Evolutionary conservation across 2,113 vertebrate species (phyloP).

Genomic region (Leptocoma aspasia): DNA sequence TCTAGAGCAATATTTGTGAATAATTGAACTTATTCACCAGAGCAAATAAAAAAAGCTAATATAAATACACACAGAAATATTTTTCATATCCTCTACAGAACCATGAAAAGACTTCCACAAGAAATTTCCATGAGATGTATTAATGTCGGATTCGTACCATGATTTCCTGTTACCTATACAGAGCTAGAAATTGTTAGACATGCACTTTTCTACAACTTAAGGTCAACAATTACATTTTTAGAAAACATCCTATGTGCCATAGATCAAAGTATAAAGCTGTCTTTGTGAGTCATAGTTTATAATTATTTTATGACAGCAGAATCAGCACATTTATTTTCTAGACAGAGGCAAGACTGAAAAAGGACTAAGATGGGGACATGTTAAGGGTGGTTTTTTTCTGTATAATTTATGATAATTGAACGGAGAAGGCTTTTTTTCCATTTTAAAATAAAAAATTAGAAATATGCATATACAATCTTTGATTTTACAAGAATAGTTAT

Average conservation of each 20-base stretch:
- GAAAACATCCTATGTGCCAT: not conserved
- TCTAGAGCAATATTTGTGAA: not conserved
- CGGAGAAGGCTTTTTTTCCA: not conserved
- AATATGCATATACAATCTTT: not conserved
- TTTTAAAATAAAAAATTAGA: not conserved
- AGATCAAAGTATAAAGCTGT: not conserved
- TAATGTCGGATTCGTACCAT: not conserved
- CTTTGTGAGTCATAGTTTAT: not conserved
- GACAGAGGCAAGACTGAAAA: not conserved
- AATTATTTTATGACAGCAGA: not conserved
- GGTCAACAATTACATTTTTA: not conserved
- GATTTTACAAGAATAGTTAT: not conserved
- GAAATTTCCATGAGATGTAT: not conserved
- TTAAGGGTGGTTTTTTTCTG: not conserved
- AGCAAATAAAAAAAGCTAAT: not conserved
- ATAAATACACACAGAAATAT: not conserved
- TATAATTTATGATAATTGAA: not conserved
- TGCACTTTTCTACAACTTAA: not conserved
- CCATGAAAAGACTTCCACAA: not conserved
- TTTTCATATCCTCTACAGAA: not conserved
- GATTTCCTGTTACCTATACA: not conserved
- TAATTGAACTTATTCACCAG: not conserved
- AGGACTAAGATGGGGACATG: not conserved
- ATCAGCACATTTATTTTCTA: not conserved
- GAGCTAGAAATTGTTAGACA: not conserved